phyloP scores from a whole-genome alignment of 2,113 vertebrate genomes.

The Xenus cinereus region DNA sequence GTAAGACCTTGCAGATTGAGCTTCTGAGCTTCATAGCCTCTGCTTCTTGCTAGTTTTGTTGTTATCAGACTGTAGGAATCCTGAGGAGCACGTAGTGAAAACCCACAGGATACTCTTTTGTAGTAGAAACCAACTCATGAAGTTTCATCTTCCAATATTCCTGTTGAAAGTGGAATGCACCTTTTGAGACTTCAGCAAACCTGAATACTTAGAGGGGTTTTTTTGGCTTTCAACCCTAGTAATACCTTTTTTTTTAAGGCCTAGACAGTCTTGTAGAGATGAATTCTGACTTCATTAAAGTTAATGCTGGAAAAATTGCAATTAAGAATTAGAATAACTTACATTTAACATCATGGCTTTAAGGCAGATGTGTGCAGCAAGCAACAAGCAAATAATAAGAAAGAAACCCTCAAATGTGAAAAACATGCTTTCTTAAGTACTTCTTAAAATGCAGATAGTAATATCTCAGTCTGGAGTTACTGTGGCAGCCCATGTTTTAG shows the following conservation, averaged over 20 bases:
- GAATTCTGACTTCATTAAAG: constrained; percentile 8
- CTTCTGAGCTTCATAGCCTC: not conserved
- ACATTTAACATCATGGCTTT: not conserved
- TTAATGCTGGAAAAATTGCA: not conserved
- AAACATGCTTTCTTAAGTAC: not conserved
- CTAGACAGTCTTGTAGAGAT: not conserved
- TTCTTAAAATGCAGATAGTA: not conserved
- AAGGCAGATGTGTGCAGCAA: not conserved
- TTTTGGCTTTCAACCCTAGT: constrained; percentile 3
- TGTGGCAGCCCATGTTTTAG: not conserved
- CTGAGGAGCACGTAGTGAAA: not conserved
- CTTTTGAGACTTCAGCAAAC: constrained; percentile 6
- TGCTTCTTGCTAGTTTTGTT: constrained; percentile 22
- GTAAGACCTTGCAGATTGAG: not conserved
- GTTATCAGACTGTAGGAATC: not conserved
- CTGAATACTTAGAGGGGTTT: not conserved
- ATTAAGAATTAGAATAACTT: not conserved
- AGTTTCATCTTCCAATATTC: not conserved
- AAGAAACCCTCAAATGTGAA: not conserved
- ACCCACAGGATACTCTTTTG: not conserved
- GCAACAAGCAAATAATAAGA: not conserved
- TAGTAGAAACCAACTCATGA: not conserved
- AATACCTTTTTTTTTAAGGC: not conserved
- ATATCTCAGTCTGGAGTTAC: not conserved
- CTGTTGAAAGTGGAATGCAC: not conserved